Conservation (phyloP, 2,888 invertebrate species). For the Argyresthia goedartella region DNA sequence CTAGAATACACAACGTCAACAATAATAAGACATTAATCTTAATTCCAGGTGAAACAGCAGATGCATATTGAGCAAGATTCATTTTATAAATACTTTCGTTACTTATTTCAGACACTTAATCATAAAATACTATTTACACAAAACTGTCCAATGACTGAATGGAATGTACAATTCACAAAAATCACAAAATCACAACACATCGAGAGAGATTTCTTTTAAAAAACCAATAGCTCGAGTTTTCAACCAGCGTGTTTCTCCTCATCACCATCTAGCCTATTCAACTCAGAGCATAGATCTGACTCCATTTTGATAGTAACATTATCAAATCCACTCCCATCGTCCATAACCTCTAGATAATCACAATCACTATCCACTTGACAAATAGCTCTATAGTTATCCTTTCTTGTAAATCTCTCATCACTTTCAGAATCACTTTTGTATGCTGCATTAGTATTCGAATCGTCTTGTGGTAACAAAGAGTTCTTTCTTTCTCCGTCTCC, state of each 20-base stretch:
- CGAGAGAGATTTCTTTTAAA: too few relatives aligned
- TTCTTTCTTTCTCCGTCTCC: conserved; percentile 16
- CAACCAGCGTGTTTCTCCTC: background rate
- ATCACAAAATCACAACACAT: too few relatives aligned
- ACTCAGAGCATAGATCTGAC: conserved; percentile 16
- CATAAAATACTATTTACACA: too few relatives aligned
- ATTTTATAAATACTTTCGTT: too few relatives aligned
- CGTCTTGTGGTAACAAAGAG: conserved; percentile 26
- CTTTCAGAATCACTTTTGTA: conserved; percentile 32
- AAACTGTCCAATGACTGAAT: too few relatives aligned
- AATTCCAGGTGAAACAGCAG: too few relatives aligned
- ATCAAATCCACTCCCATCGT: conserved; percentile 51
- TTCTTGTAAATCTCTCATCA: conserved; percentile 15
- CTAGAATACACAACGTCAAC: too few relatives aligned
- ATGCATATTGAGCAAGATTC: too few relatives aligned
- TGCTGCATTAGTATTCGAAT: conserved; percentile 25
- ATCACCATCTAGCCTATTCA: conserved; percentile 24
- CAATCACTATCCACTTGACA: conserved; percentile 47
- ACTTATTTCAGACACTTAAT: too few relatives aligned
- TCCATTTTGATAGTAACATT: conserved; percentile 7
- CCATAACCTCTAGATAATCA: conserved; percentile 55
- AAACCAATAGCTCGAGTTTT: too few relatives aligned
- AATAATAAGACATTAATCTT: too few relatives aligned
- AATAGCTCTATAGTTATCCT: conserved; percentile 32
- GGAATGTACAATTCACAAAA: too few relatives aligned